phyloP scores from a whole-genome alignment of 2,888 invertebrate genomes.

The Lasioglossum lativentre region DNA sequence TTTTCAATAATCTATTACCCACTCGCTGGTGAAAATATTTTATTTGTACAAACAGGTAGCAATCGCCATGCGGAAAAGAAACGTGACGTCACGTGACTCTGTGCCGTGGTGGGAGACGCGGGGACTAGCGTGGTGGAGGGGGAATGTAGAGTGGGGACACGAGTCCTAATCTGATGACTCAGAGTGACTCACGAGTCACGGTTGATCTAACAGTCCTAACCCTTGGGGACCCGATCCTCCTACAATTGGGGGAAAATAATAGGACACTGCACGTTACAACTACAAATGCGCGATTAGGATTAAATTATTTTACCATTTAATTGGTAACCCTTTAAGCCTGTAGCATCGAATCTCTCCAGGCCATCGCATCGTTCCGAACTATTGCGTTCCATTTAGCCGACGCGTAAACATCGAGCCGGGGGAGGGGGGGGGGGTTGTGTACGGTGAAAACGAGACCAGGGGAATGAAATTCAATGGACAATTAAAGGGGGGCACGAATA shows the following conservation, averaged over 20 bases:
- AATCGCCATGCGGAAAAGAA: too few relatives aligned
- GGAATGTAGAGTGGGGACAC: too few relatives aligned
- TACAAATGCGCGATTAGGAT: neutral
- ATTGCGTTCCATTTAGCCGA: constrained; percentile 8
- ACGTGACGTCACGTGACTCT: too few relatives aligned
- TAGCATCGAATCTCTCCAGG: neutral
- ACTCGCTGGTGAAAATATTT: too few relatives aligned
- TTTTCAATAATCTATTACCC: too few relatives aligned
- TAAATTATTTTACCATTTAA: neutral
- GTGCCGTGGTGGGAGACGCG: too few relatives aligned
- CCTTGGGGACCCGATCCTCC: too few relatives aligned
- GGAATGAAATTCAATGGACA: constrained; percentile 32
- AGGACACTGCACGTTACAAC: neutral
- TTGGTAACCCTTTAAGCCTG: neutral
- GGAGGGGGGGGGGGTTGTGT: neutral
- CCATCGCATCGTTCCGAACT: neutral
- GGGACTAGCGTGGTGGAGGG: too few relatives aligned
- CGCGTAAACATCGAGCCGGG: neutral
- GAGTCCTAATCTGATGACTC: too few relatives aligned
- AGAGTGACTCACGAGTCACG: too few relatives aligned
- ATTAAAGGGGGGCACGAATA: constrained; percentile 34
- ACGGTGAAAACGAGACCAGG: neutral
- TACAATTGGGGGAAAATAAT: neutral
- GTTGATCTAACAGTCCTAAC: too few relatives aligned
- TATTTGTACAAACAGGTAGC: too few relatives aligned